Base-by-base conservation (phyloP, 2,113 vertebrate species). In the Tinamus guttatus region DNA sequence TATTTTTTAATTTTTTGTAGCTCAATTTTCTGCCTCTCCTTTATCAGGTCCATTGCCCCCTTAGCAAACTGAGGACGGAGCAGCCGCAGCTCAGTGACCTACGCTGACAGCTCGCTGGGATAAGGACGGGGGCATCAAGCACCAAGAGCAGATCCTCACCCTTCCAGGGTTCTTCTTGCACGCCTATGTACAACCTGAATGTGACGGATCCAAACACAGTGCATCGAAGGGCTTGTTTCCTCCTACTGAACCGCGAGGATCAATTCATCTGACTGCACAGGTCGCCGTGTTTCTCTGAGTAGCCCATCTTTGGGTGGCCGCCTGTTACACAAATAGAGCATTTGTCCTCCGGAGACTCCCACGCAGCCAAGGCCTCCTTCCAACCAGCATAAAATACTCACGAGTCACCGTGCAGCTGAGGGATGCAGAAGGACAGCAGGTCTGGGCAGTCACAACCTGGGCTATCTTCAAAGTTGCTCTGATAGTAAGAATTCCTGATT, bases 141-240 rank as follows among this genome's bases (percentile, higher is more conserved):
- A 27, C 77, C 3, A 2, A 6, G n/a, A 45, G 85, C 30, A 9
- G 16, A 25, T 7, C 4, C 10, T 43, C 21, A 2, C 7, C 28
- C 52, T 63, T 17, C 52, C 18, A 27, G 43, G 34, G 7, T 12
- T 32, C 52, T 38, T 59, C 73, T 7, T 5, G n/a, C 47, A 25
- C 30, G 30, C 8, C 6, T 3, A 2, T 0, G 38, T 6, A 20
- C 0, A 0, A 32, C 15, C 34, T 27, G 34, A 38, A 38, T 71
- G 2, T 38, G 34, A 52, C 21, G 34, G 28, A 38, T 71, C 9
- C 20, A 25, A 71, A 30, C 2, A 28, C 36, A 38, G 22, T 27
- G 20, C 52, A 5, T 5, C 0, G 11, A 63, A 32, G 2, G 11
- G 54, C 40, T 21, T 41, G 27, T 82, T n/a, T 77, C 28, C 64